Percentiles rank a stretch among this genome's conserved stretches.
phyloP scores from a whole-genome alignment of 2,797 vertebrate genomes.

The Psittacula echo region DNA sequence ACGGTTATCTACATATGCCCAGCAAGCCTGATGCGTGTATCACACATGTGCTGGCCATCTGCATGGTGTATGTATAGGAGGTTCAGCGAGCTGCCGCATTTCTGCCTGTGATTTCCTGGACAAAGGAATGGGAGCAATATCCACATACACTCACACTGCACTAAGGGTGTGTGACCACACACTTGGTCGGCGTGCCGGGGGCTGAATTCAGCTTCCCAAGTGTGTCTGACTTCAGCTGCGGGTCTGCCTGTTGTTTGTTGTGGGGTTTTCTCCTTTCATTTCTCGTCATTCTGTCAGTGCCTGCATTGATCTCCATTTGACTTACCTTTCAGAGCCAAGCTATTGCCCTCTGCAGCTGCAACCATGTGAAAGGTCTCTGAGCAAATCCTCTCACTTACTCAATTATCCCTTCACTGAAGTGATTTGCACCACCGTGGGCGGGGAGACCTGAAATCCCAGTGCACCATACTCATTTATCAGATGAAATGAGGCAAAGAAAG shows the following conservation, averaged over 20 bases:
- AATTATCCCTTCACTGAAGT: slow-evolving; percentile 56
- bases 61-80: background rate
- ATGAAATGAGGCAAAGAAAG: slow-evolving; percentile 74
- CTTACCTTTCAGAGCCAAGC: slow-evolving; percentile 44
- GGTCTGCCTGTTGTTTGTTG: background rate
- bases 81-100: rapidly evolving
- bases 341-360: slow-evolving; percentile 51
- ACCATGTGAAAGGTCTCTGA: slow-evolving; percentile 49
- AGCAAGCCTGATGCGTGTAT: background rate
- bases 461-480: slow-evolving; percentile 70
- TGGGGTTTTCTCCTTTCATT: background rate
- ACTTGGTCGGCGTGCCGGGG: rapidly evolving
- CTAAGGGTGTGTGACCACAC: background rate
- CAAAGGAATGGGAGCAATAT: background rate
- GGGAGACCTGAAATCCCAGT: slow-evolving; percentile 47
- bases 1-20: background rate
- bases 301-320: background rate
- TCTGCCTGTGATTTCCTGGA: background rate
- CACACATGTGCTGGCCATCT: slow-evolving; percentile 44
- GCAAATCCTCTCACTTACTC: slow-evolving; percentile 58
- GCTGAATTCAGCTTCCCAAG: background rate
- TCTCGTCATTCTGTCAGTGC: background rate
- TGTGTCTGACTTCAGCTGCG: rapidly evolving
- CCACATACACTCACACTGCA: background rate
- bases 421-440: background rate